phyloP scores from a whole-genome alignment of 1,140 invertebrate species.

The Drosophila murphyi region DNA sequence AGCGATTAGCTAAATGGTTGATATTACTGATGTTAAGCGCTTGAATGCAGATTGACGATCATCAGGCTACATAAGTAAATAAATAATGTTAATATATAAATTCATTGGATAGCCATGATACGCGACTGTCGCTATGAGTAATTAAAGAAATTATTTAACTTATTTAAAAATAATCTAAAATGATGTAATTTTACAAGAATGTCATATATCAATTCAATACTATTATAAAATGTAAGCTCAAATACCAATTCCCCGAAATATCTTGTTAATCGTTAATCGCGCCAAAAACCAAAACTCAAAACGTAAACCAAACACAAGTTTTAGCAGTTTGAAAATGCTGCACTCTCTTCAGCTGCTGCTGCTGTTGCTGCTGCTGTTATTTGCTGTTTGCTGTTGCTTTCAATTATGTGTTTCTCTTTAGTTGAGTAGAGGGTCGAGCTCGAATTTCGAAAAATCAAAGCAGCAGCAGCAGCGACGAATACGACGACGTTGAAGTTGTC shows the following conservation, averaged over 20 bases:
- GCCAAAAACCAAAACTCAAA: background rate
- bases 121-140: too few species aligned
- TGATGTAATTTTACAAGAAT: background rate
- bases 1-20: conserved; percentile 13
- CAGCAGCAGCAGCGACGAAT: conserved; percentile 17
- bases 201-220: background rate
- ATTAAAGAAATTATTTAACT: too few species aligned
- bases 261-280: background rate
- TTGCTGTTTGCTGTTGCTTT: conserved; percentile 17
- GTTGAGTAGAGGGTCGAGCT: background rate
- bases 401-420: conserved; percentile 23
- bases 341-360: conserved; percentile 8
- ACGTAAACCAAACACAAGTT: conserved; percentile 18
- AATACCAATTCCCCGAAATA: background rate
- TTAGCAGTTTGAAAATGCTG: conserved; percentile 12
- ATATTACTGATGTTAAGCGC: conserved; percentile 5
- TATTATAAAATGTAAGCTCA: background rate
- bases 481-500: conserved; percentile 39
- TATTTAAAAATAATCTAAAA: too few species aligned
- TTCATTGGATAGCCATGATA: too few species aligned
- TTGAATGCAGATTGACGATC: conserved; percentile 18
- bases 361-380: conserved; percentile 9
- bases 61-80: conserved; percentile 7
- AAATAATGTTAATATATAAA: background rate
- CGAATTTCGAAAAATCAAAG: conserved; percentile 56